These are phyloP conservation scores for Scleropages formosus DNA, from an alignment of 2,797 vertebrate species.

Conservation along the genomic window DNA sequence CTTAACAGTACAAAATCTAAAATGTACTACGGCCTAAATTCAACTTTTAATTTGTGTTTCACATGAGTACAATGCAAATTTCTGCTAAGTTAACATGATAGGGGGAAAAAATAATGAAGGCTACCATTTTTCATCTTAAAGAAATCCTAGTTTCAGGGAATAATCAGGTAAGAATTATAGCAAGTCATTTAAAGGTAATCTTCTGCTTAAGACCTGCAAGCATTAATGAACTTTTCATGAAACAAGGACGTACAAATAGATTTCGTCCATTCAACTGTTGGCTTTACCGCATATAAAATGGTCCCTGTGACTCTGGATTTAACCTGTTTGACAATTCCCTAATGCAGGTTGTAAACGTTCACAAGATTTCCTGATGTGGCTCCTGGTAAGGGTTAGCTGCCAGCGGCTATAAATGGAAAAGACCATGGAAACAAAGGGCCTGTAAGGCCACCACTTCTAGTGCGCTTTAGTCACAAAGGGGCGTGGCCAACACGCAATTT, in stretches of 20 bases:
- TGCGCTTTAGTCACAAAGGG: slow-evolving; percentile 34
- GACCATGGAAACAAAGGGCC: slow-evolving; percentile 30
- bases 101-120: too few species aligned
- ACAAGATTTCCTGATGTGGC: slow-evolving; percentile 23
- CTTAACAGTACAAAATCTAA: too few species aligned
- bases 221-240: background rate
- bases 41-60: too few species aligned
- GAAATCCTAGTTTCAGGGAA: background rate
- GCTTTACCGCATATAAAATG: slow-evolving; percentile 13
- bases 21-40: too few species aligned
- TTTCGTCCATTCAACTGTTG: slow-evolving; percentile 8
- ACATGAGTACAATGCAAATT: too few species aligned
- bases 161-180: background rate
- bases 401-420: slow-evolving; percentile 46
- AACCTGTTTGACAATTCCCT: slow-evolving; percentile 19
- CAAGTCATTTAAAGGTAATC: background rate
- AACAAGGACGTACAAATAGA: slow-evolving; percentile 10
- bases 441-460: slow-evolving; percentile 31
- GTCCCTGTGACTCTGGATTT: slow-evolving; percentile 3
- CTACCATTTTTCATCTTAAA: too few species aligned
- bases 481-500: slow-evolving; percentile 42
- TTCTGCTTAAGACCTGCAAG: slow-evolving; percentile 13
- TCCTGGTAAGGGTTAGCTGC: slow-evolving; percentile 33
- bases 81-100: too few species aligned
- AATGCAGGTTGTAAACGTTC: slow-evolving; percentile 9